Base-by-base conservation (phyloP, 1,140 invertebrate species). In the Sycophaga agraensis region DNA sequence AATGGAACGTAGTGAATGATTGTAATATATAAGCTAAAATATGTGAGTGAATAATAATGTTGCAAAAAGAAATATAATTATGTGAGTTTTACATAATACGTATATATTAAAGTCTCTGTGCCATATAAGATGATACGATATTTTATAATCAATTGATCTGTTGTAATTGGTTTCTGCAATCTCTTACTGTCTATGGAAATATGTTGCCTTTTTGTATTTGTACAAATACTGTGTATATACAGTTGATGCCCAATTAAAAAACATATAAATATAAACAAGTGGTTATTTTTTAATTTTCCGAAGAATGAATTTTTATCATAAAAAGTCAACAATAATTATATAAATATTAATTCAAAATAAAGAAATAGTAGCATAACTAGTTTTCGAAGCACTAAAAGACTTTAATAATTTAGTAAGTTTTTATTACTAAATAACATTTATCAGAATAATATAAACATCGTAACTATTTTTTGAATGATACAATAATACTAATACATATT, bases 161-260 rank as follows among this genome's bases (percentile, higher is more conserved):
- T 57, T 56, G 50, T n/a, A 50, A 57, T 50, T 19, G 35, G 56
- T 56, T 55, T 56, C 11, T 53, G 35, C 37, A 56, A 62, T 43
- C 34, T 55, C 37, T 48, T 34, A 56, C 35, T 48, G 43, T 42
- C 14, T 62, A 62, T 62, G 51, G 35, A 56, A 62, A 50, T 37
- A 55, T 56, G 34, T 59, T 49, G 63, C 43, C 50, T 59, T 68
- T 73, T 72, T 72, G 64, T 73, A 73, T 69, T 61, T 73, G 61
- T 70, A 71, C 64, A 68, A 56, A 67, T 60, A 65, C 56, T 59
- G 57, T 71, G 63, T 72, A 60, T 66, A 69, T 73, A 73, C 67
- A 65, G 28, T 66, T 68, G 60, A 68, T 63, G 57, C 26, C 37
- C 45, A 59, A 55, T 62, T 54, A 54, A 42, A 42, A 56, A 62